phyloP scores from a whole-genome alignment of 2,113 vertebrate species.

The Ginglymostoma cirratum region DNA sequence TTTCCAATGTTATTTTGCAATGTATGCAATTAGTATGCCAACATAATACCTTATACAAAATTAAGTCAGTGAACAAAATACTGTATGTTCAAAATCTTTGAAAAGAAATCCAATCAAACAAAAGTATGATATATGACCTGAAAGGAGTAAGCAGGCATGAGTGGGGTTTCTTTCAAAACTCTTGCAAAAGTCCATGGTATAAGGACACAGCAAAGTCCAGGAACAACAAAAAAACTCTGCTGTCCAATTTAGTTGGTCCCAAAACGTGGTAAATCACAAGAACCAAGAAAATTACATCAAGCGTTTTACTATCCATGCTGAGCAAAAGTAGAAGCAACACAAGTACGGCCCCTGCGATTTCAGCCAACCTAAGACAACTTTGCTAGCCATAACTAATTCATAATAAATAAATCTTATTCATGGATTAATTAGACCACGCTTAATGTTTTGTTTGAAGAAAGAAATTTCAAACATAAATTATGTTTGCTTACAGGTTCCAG shows the following conservation, averaged over 20 bases:
- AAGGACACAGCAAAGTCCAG: not conserved
- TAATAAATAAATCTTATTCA: not conserved
- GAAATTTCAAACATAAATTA: not conserved
- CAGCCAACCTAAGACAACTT: not conserved
- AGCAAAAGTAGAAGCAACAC: not conserved
- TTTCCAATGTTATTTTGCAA: not conserved
- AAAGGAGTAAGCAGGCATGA: not conserved
- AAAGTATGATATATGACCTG: not conserved
- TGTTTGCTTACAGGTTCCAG: conserved; percentile 1
- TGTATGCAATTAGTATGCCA: not conserved
- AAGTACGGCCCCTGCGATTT: not conserved
- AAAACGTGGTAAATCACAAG: not conserved
- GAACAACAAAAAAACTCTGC: not conserved
- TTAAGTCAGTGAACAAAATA: conserved; percentile 5
- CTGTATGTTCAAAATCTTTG: not conserved
- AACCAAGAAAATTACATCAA: not conserved
- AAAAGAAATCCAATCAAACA: not conserved
- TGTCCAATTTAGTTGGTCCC: not conserved
- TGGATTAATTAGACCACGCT: not conserved
- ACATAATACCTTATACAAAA: not conserved
- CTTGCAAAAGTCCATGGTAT: not conserved
- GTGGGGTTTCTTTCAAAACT: not conserved
- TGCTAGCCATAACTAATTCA: not conserved
- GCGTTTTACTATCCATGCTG: not conserved
- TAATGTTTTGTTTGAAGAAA: not conserved